Conservation (phyloP, 53 echinoderm and acorn worm genomes). For the Pentamera pediparva region DNA sequence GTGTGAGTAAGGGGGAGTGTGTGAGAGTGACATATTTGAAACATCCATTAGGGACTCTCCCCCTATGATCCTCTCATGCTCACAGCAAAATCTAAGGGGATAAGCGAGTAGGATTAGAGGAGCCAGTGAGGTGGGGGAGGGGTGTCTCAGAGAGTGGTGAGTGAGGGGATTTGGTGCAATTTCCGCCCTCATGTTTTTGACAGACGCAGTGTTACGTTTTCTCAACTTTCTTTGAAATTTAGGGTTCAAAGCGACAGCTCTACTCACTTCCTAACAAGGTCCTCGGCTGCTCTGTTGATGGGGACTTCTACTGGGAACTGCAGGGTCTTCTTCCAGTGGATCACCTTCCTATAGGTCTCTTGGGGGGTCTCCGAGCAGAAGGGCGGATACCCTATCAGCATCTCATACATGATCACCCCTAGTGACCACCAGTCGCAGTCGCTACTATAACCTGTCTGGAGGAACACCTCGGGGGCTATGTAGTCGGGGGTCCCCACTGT, state of each 20-base stretch:
- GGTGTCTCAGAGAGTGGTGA: too few species aligned
- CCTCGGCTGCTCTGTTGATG: conserved; percentile 66
- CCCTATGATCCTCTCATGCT: too few species aligned
- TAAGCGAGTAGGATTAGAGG: too few species aligned
- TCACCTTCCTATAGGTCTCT: conserved; percentile 96
- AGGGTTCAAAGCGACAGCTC: not conserved
- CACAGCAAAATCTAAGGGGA: too few species aligned
- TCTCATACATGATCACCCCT: conserved; percentile 99
- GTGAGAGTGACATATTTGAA: too few species aligned
- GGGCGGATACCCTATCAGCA: conserved; percentile 99
- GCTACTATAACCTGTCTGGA: conserved; percentile 87
- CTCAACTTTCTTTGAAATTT: not conserved
- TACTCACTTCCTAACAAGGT: conserved; percentile 72
- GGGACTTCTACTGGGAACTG: conserved; percentile 93
- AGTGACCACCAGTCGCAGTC: conserved; percentile 99
- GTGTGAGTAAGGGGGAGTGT: too few species aligned
- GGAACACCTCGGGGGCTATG: conserved; percentile 97
- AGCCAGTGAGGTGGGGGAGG: too few species aligned
- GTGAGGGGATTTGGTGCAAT: too few species aligned
- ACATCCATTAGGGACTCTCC: too few species aligned
- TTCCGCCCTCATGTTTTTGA: too few species aligned
- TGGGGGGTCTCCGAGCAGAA: conserved; percentile 99
- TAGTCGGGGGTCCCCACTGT: conserved; percentile 99
- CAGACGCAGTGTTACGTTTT: too few species aligned
- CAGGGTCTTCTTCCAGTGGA: conserved; percentile 92